Base-by-base conservation (phyloP, 2,888 invertebrate species). In the Callinectes sapidus region DNA sequence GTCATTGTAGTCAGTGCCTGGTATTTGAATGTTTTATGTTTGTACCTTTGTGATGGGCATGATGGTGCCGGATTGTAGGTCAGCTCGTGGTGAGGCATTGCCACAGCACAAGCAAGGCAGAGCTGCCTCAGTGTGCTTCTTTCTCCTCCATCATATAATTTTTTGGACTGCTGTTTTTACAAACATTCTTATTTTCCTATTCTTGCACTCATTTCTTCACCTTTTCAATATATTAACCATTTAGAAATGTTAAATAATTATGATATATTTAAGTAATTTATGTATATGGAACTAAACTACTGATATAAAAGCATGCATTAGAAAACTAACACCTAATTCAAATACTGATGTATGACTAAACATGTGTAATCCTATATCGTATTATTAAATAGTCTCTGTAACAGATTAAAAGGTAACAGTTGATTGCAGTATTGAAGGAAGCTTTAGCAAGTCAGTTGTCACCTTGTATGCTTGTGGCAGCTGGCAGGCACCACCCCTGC, bases 371-470 rank as follows among this genome's bases (percentile, higher is more conserved):
- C 61, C 28, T 28, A 77, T 77, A 32, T 6, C 8, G 8, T 28
- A 2, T 77, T 23, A 8, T 28, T 77, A 77, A 77, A 77, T 77
- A 77, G 71, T 28, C 5, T 28, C 6, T 77, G n/a, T 77, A 28
- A 61, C 6, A 61, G 61, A 61, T 61, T 77, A 77, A 28, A 77
- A 77, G 23, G 13, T n/a, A 77, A 77, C 13, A n/a, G 13, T 77
- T 28, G n/a, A 28, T 28, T 28, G 71, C 28, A 77, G 61, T 61
- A 61, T 6, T 61, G 23, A 61, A 61, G 23, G 5, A 61, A 61
- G 71, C 71, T 77, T 77, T 77, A 77, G 71, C 71, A 77, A 77
- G 71, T 77, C 71, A 77, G 71, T 28, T 61, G 28, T 28, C 71
- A 77, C 71, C 71, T n/a, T n/a, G 71, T 28, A 77, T 77, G 71